Percentiles rank a stretch among this genome's conserved stretches.
These are phyloP conservation scores for Dendrocopos noguchii DNA, from an alignment of 2,113 vertebrate species.

Conservation along the genomic window DNA sequence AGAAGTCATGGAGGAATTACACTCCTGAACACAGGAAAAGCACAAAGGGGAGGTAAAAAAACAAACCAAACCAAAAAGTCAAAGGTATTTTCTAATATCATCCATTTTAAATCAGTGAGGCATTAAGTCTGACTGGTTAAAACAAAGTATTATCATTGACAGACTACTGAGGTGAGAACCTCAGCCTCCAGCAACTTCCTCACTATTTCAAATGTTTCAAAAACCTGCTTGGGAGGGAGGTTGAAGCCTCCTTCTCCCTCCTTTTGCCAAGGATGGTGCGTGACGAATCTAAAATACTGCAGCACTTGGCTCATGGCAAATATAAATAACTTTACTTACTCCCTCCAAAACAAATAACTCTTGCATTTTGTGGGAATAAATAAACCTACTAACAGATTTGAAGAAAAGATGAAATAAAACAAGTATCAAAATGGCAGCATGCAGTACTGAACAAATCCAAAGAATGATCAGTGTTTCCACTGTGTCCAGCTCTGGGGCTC, in stretches of 20 bases:
- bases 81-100: neutral
- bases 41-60: rapidly evolving
- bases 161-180: neutral
- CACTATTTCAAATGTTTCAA: neutral
- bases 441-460: neutral
- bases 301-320: neutral
- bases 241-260: neutral
- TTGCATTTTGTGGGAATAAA: neutral
- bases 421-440: neutral
- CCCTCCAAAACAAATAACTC: neutral
- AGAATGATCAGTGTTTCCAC: neutral
- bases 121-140: neutral
- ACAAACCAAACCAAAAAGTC: neutral
- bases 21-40: neutral
- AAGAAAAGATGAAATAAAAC: neutral
- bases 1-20: neutral
- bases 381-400: neutral
- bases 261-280: no score
- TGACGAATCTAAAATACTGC: neutral
- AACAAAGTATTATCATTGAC: neutral
- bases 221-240: neutral
- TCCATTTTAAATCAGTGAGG: neutral
- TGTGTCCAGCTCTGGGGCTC: neutral
- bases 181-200: neutral
- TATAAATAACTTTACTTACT: neutral